A percentile compares a stretch with the other conserved stretches of the same genome.
These are phyloP conservation scores for Pseudobourletiella spinata DNA, from an alignment of 1,140 invertebrate genomes.

Conservation along the genomic window DNA sequence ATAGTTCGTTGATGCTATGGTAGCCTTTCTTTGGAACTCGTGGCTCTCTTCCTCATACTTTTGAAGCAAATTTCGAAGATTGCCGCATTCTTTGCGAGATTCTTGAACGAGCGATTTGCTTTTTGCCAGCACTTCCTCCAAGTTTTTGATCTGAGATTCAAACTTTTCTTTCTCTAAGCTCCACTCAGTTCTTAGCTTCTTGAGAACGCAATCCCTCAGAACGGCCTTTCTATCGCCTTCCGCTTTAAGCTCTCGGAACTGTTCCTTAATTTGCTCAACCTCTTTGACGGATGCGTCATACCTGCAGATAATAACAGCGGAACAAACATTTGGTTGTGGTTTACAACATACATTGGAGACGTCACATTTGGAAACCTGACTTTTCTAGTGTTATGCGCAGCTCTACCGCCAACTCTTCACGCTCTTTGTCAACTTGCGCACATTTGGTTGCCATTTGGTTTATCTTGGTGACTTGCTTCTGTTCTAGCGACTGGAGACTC, in stretches of 20 bases:
- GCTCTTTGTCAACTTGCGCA: conserved; percentile 7
- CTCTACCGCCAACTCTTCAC: background rate
- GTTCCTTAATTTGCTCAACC: too few species aligned
- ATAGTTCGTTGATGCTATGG: background rate
- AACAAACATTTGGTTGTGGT: too few species aligned
- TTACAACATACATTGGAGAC: too few species aligned
- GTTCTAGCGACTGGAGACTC: background rate
- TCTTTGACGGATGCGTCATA: too few species aligned
- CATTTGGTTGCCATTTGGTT: conserved; percentile 8
- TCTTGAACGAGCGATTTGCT: background rate
- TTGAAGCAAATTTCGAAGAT: background rate
- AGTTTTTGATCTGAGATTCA: conserved; percentile 7
- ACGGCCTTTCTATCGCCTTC: background rate
- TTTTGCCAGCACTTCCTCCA: background rate
- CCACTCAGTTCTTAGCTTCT: background rate
- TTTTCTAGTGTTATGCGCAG: background rate
- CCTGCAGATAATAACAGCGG: too few species aligned
- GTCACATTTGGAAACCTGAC: too few species aligned
- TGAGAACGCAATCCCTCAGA: background rate
- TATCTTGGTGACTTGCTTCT: background rate
- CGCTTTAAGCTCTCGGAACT: background rate
- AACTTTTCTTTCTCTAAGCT: background rate
- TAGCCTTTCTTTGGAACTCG: background rate
- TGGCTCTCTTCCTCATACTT: background rate
- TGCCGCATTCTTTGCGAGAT: background rate